Evolutionary conservation across 2,113 vertebrate species (phyloP).

Genomic region (Cinclus mexicanus): DNA sequence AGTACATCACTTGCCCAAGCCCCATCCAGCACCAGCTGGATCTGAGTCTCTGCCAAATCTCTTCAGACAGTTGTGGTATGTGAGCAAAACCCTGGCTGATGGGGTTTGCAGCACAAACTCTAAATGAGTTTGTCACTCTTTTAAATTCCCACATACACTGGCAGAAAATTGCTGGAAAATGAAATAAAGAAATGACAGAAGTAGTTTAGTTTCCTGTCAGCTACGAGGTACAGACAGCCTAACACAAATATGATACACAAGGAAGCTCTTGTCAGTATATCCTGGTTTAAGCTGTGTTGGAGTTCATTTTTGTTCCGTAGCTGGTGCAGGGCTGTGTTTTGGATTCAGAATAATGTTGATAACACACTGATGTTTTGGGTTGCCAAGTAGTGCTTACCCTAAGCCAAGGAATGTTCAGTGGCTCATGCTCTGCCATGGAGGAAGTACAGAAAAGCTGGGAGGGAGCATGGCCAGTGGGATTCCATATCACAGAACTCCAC

Average conservation of each 20-base stretch:
- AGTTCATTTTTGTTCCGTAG: background rate
- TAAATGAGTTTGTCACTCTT: slow-evolving; percentile 59
- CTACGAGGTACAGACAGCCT: background rate
- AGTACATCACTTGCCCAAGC: background rate
- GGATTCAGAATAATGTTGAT: background rate
- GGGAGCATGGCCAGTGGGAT: background rate
- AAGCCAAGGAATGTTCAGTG: background rate
- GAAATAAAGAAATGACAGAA: slow-evolving; percentile 45
- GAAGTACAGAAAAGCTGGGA: background rate
- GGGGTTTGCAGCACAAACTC: background rate
- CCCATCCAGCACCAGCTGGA: background rate
- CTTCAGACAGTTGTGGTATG: background rate
- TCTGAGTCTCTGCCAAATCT: background rate
- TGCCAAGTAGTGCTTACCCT: background rate
- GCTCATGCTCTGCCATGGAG: background rate
- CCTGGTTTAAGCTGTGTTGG: background rate
- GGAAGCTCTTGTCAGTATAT: background rate
- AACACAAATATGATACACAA: background rate
- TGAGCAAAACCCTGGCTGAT: background rate
- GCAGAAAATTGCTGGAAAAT: slow-evolving; percentile 25
- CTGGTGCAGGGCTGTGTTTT: background rate
- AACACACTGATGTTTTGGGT: background rate
- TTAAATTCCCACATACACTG: background rate
- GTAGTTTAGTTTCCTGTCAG: slow-evolving; percentile 28
- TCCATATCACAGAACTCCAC: background rate